Evolutionary conservation across 2,888 invertebrate genomes (phyloP), one percentile per base, ranked within the genome.

Genomic region (Ornithoptera alexandrae): DNA sequence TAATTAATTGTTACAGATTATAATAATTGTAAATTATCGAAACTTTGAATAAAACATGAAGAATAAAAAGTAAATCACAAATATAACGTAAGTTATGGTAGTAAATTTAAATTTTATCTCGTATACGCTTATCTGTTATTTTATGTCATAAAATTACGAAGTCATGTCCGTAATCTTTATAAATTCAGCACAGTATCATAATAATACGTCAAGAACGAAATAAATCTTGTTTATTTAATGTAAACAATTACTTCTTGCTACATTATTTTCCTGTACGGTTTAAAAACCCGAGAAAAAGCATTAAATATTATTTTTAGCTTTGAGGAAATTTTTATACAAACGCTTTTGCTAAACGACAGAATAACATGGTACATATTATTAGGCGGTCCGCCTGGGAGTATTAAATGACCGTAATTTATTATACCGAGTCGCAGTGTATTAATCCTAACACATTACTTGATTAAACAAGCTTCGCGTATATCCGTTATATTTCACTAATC

Each of bases 361-460:
- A 66, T 66, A 60, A 60, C 65, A 59, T 66, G 59, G 50, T 20
- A 17, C 59, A 50, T 30, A 66, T 60, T 59, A 60, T 66, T 60
- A 66, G n/a, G 6, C 24, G 12, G 3, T 46, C 18, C 65, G 50
- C 46, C 15, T 66, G 65, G 65, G 65, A 66, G 50, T 66, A 50
- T 50, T 59, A 59, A 66, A 66, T 66, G 65, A 59, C 24, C 1
- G 46, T 68, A 63, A 68, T 63, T 68, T 63, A 59, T 68, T 63
- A 58, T 36, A 58, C 58, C 24, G 18, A 8, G 2, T 18, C 63
- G 46, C 63, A 24, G 50, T 58, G 50, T 39, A 59, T 68, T 68
- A 63, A 63, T 63, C 62, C 20, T 50, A 24, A 57, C 58, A 58
- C 63, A 64, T 63, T 63, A 63, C 20, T 63, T 63, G 36, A 68